Conservation (phyloP, 2,113 vertebrate species). For the cat (Felis catus) region DNA sequence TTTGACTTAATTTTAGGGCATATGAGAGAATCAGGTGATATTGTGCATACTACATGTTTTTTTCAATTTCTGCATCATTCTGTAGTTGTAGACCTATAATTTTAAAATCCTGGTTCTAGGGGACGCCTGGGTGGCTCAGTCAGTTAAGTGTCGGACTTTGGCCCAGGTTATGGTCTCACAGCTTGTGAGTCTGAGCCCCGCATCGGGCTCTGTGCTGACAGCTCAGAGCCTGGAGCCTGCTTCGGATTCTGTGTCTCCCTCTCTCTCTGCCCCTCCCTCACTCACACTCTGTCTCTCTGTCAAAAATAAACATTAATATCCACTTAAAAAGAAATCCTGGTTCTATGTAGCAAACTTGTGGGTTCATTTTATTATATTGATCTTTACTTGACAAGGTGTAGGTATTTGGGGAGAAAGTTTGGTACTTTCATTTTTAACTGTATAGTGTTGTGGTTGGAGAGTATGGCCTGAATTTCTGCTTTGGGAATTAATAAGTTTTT, state of each 20-base stretch:
- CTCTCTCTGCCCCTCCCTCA: too few species aligned
- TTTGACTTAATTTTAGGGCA: background rate
- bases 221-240: too few species aligned
- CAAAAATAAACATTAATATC: too few species aligned
- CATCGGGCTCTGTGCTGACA: too few species aligned
- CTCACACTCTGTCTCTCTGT: too few species aligned
- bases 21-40: background rate
- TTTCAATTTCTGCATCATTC: constrained; percentile 12
- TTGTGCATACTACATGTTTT: background rate
- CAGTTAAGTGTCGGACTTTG: too few species aligned
- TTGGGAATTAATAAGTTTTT: constrained; percentile 24
- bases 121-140: too few species aligned
- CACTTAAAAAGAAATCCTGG: background rate
- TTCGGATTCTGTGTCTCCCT: too few species aligned
- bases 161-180: too few species aligned
- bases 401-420: background rate
- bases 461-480: constrained; percentile 36
- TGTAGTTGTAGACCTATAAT: background rate
- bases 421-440: constrained; percentile 28
- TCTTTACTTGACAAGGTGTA: background rate
- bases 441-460: constrained; percentile 8
- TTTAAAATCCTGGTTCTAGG: background rate
- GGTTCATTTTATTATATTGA: background rate
- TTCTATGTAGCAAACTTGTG: background rate
- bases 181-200: too few species aligned